Evolutionary conservation across 2,797 vertebrate species (phyloP), one percentile per base, ranked within the genome.

Genomic region (Astyanax mexicanus): DNA sequence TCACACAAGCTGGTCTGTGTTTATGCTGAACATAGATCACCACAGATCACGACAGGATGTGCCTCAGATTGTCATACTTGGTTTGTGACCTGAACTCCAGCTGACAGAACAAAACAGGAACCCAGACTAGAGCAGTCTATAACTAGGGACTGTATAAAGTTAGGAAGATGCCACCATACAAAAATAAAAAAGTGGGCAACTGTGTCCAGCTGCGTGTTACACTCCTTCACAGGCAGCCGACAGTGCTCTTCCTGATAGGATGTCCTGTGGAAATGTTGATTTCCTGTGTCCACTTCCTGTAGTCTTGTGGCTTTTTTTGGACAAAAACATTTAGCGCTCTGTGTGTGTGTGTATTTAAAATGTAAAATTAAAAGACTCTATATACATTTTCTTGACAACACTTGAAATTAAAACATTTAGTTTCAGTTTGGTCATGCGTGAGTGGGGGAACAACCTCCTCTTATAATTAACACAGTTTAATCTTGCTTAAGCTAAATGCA

Each of bases 221-320:
- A 72, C 60, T 57, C 19, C 52, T n/a, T 11, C 0, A 23, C 25
- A 51, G 42, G 44, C 44, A 69, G 44, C 66, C 68, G 60, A 55
- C n/a, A 68, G 47, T 73, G 74, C 49, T 68, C 74, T 83, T 89
- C 72, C 65, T 55, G 54, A 60, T 51, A 74, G 76, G 74, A 76
- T 78, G 81, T 88, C 79, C 78, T 79, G 27, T 60, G 62, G 72
- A 83, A 86, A 13, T 45, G 75, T 52, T 23, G 15, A 78, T 83
- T 86, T 89, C 84, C 86, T 84, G 81, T 64, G 21, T 44, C 44
- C 25, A 58, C 60, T 75, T 86, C 83, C 80, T 85, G 71, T 45
- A 42, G 73, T 44, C 64, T 70, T 15, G 40, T 42, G 42, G 64
- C 21, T 57, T 69, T 32, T 65, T 64, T 27, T 74, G 60, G 32